Percentiles rank a stretch among this genome's conserved stretches.
These are phyloP conservation scores for Falco cherrug DNA, from an alignment of 2,797 vertebrate species.

Conservation along the genomic window DNA sequence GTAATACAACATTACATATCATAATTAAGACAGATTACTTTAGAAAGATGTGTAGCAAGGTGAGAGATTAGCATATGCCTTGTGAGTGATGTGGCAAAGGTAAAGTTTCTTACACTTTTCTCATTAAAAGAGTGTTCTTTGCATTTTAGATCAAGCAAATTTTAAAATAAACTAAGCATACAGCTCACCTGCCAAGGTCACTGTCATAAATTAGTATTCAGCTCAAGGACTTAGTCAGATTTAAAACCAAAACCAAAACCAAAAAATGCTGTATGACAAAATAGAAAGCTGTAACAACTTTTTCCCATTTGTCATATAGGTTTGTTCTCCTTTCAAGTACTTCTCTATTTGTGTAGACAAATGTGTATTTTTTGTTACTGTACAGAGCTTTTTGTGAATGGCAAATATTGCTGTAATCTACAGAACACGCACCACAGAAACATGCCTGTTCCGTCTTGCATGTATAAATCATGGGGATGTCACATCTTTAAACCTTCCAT, in stretches of 20 bases:
- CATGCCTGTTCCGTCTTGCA: neutral
- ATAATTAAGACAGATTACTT: neutral
- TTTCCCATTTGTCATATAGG: neutral
- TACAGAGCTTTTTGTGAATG: neutral
- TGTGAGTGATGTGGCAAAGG: neutral
- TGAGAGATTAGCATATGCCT: neutral
- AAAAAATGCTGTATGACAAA: neutral
- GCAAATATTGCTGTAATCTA: neutral
- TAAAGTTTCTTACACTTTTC: neutral
- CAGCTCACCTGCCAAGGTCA: neutral
- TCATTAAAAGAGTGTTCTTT: neutral
- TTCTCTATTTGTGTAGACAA: neutral
- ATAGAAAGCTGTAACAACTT: neutral
- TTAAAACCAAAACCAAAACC: neutral
- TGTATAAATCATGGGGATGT: neutral
- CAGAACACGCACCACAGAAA: neutral
- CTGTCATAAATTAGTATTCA: neutral
- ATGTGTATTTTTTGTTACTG: neutral
- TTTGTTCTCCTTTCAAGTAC: neutral
- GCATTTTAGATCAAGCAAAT: neutral
- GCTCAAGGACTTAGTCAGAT: neutral
- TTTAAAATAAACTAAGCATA: neutral
- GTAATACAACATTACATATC: neutral
- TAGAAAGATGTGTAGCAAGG: neutral
- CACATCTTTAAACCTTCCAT: neutral